A percentile compares a stretch with the other conserved stretches of the same genome.
Conservation (phyloP, 2,113 vertebrate genomes). For the Myotis brandtii region DNA sequence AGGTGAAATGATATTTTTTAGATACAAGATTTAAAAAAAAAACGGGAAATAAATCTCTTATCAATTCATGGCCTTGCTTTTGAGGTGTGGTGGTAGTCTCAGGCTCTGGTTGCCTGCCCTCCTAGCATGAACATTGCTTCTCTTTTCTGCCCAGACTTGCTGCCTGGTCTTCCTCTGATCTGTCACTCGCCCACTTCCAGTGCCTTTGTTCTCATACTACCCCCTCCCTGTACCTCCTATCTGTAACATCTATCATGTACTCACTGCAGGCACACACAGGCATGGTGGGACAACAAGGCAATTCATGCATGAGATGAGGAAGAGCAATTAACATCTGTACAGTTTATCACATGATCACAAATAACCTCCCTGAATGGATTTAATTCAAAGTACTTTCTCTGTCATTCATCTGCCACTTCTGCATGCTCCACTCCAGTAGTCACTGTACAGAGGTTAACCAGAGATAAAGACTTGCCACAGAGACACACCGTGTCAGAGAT, state of each 20-base stretch:
- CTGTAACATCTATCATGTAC: not conserved
- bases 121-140: not conserved
- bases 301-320: not conserved
- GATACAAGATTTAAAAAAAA: not conserved
- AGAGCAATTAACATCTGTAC: not conserved
- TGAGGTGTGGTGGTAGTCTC: not conserved
- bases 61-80: not conserved
- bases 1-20: not conserved
- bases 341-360: slow-evolving; percentile 15
- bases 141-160: slow-evolving; percentile 64
- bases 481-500: not conserved
- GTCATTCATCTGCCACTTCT: not conserved
- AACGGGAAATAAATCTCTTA: not conserved
- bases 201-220: slow-evolving; percentile 61
- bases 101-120: not conserved
- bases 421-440: not conserved
- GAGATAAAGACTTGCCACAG: not conserved
- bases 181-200: not conserved
- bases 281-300: not conserved
- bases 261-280: slow-evolving; percentile 6
- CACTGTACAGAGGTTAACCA: not conserved
- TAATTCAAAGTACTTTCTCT: not conserved
- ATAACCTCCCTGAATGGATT: not conserved
- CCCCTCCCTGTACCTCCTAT: not conserved
- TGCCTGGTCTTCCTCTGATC: not conserved